Conservation (phyloP, 2,113 vertebrate genomes). For the Electrona antarctica region DNA sequence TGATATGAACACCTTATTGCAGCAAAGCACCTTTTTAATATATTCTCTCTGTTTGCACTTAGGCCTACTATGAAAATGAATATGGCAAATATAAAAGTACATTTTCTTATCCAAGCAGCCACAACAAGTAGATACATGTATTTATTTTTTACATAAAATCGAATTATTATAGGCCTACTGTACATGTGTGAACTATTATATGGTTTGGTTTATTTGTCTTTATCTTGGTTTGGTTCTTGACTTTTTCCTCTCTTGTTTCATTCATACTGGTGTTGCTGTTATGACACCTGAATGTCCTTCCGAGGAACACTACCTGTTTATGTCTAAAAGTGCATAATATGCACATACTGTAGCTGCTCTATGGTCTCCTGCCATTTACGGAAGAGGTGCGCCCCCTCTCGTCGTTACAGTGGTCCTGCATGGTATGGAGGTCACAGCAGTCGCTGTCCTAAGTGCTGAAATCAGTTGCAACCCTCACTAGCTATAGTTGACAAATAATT, state of each 20-base stretch:
- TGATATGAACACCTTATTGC: not conserved
- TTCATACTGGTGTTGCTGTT: too few relatives aligned
- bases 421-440: not conserved
- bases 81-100: constrained; percentile 43
- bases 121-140: too few relatives aligned
- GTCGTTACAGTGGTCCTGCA: not conserved
- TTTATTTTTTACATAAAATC: too few relatives aligned
- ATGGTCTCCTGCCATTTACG: not conserved
- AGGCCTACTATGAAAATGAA: not conserved
- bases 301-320: too few relatives aligned
- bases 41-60: constrained; percentile 21
- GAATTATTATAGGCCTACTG: too few relatives aligned
- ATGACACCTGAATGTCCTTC: too few relatives aligned
- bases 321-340: not conserved
- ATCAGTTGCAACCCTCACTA: not conserved
- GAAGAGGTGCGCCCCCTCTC: constrained; percentile 32
- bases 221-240: too few relatives aligned
- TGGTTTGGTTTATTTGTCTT: too few relatives aligned
- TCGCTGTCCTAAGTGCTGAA: constrained; percentile 57
- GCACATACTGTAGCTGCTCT: not conserved
- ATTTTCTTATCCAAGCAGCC: constrained; percentile 6
- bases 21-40: constrained; percentile 37
- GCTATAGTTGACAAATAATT: too few relatives aligned
- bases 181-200: too few relatives aligned
- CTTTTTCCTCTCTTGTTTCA: too few relatives aligned